Percentiles rank a stretch among this genome's conserved stretches.
Conservation (phyloP, 2,888 invertebrate species). For the Eupeodes luniger region DNA sequence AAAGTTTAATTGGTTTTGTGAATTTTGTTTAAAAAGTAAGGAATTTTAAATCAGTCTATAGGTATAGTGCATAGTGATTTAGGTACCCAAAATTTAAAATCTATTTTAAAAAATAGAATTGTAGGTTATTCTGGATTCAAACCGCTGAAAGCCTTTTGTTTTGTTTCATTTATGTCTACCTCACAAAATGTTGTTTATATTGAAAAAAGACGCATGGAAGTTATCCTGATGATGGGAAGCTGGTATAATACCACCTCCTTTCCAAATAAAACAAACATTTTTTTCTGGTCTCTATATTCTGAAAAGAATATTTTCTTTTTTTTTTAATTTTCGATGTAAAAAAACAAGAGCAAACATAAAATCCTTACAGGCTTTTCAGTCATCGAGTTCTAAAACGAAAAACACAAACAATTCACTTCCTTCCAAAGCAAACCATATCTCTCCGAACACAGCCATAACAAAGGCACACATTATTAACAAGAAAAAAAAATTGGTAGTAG, state of each 20-base stretch:
- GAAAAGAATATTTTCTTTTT: slow-evolving; percentile 4
- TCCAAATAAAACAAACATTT: slow-evolving; percentile 1
- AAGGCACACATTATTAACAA: slow-evolving; percentile 50
- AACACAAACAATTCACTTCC: slow-evolving; percentile 2
- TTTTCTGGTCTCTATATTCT: not conserved
- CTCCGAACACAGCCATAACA: slow-evolving; percentile 48
- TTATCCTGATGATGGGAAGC: not conserved
- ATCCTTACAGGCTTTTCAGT: slow-evolving; percentile 18
- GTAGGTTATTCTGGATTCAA: not conserved
- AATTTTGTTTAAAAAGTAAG: no score
- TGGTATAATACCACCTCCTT: slow-evolving; percentile 6
- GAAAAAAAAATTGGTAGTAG: not conserved
- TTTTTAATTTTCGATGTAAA: not conserved
- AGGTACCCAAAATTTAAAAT: no score
- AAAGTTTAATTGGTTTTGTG: no score
- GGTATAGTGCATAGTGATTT: no score
- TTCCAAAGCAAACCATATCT: slow-evolving; percentile 28
- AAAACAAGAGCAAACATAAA: not conserved
- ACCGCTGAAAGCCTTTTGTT: not conserved
- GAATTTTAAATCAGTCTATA: no score
- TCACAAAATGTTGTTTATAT: not conserved
- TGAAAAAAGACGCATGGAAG: not conserved
- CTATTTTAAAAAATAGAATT: not conserved
- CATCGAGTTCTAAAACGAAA: slow-evolving; percentile 12
- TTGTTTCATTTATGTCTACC: not conserved